Conservation (phyloP, 2,113 vertebrate species). For the Odocoileus hemionus region DNA sequence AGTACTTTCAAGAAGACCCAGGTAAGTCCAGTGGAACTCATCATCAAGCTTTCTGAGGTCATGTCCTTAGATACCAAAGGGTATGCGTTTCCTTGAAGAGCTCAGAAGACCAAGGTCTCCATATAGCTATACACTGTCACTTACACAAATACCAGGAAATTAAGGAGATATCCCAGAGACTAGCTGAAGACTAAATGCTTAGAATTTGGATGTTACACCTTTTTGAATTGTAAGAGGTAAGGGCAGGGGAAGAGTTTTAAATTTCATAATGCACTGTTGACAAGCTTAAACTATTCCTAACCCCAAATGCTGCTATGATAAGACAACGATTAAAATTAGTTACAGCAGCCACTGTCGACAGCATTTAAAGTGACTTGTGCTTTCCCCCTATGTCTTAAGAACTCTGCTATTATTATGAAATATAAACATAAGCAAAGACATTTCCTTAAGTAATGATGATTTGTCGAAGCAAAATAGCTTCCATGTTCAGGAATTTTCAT, state of each 20-base stretch:
- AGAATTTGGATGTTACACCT: background rate
- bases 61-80: background rate
- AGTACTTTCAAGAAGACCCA: background rate
- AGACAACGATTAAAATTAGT: background rate
- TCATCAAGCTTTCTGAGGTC: background rate
- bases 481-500: background rate
- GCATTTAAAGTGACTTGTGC: background rate
- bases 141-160: background rate
- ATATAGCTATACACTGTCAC: background rate
- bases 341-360: background rate
- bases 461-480: background rate
- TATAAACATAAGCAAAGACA: background rate
- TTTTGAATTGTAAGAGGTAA: background rate
- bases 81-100: background rate
- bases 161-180: background rate
- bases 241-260: background rate
- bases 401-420: background rate
- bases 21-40: background rate
- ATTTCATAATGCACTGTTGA: background rate
- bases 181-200: background rate
- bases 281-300: background rate
- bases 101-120: background rate
- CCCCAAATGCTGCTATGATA: background rate
- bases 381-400: background rate
- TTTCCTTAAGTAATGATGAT: background rate